Base-by-base conservation (phyloP, 2,888 invertebrate species). In the Monopis laevigella region DNA sequence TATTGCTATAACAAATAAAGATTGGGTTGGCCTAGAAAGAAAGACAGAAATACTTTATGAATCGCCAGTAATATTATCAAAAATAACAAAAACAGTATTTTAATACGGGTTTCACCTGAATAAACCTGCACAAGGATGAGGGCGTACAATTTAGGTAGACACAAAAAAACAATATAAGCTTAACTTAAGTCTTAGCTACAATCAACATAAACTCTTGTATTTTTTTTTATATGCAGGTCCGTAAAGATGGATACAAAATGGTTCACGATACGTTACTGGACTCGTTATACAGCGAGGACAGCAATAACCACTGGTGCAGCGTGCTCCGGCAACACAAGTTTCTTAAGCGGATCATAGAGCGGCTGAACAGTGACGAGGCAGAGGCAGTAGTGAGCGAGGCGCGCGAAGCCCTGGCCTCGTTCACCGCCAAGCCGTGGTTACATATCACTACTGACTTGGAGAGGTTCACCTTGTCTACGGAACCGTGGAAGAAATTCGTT, bases 271-370 rank as follows among this genome's bases (percentile, higher is more conserved):
- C 62, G 0, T 58, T 75, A 3, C 65, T 72, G 4, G 78, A 80
- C 49, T 54, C 67, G 0, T 41, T 77, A 0, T 80, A 74, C 60
- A 50, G 52, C 21, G 49, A 56, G 83, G 88, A 90, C 53, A 90
- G 88, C 58, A 94, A 93, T 65, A 77, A 86, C 41, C 85, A 86
- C 55, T 82, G 85, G 50, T 83, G 84, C 50, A 88, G 89, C 35
- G 85, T 93, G 52, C 63, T 94, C 11, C 81, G 88, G 0, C 94
- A 95, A 56, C 88, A 89, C 44, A 85, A 84, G 48, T 94, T 94
- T 65, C 78, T 95, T 14, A 86, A 85, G 5, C 77, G 84, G 6
- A 58, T 93, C 11, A 57, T 89, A n/a, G 82, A 86, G 41, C 77
- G 81, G 42, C 58, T 90, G 34, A 82, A 81, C 45, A 81, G 82